Base-by-base conservation (phyloP, 2,113 vertebrate species). In the Oostethus manadensis region DNA sequence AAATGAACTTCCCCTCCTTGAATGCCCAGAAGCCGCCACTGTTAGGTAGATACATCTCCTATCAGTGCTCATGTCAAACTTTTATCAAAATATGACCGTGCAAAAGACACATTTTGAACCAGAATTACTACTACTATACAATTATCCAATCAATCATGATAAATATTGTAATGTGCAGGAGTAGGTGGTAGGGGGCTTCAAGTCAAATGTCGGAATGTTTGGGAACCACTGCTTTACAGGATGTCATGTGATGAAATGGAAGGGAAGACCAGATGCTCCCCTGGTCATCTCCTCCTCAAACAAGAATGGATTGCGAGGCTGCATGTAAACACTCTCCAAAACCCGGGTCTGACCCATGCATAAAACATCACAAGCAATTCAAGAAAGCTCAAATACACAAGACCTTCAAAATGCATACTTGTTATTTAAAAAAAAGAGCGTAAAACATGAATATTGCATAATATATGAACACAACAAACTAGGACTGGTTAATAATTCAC, bases 401-500 rank as follows among this genome's bases (percentile, higher is more conserved):
- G 59, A 66, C 58, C 60, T 62, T 55, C 64, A 55, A 74, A 68
- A 57, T 51, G 51, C 72, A 67, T 82, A 59, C 59, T 70, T 64
- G 71, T 78, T 68, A 76, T 85, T 79, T 8, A 6, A 80, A 79
- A 77, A 72, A 33, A 33, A 33, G 7, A 4, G 64, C 51, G 33
- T 9, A 42, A 56, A 78, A 80, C 74, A 83, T 78, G 71, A 74
- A 81, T 70, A 80, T 84, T 84, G 58, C 72, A 84, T 86, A 78
- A 66, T 65, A 68, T 70, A 77, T 48, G 70, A 83, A 78, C 64
- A 65, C 54, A 83, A 84, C 83, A 86, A 74, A 49, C 76, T 68
- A 77, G 72, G 60, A 23, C 26, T 71, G 33, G 40, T 88, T 80
- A 82, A 86, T 83, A 77, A 86, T 84, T 88, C 74, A 84, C 54